Evolutionary conservation across 2,888 invertebrate species (phyloP), one percentile per base, ranked within the genome.

Genomic region (Caprella mutica): DNA sequence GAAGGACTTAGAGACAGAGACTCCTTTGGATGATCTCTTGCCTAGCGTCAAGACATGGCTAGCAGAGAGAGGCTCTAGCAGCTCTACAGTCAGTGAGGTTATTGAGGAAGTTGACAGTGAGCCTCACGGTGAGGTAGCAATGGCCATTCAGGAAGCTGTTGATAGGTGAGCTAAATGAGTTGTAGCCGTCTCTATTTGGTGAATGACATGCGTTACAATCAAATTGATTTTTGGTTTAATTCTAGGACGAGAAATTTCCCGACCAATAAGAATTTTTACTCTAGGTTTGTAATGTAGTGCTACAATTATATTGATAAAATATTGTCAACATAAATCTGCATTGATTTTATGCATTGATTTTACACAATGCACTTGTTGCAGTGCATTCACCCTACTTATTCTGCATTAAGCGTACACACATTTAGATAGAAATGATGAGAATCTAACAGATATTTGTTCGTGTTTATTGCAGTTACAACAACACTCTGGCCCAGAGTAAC

Each of bases 91-190:
- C 3, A 26, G 23, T 3, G 54, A 53, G 14, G 56, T 53, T 43
- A 33, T 53, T 14, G 44, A 26, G 5, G 57, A 60, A 19, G 38
- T 60, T 8, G 9, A 38, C 8, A 12, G 38, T 5, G 29, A 57
- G 9, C 60, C 60, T 5, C 35, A 44, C 23, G 60, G 60, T 24
- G 21, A 30, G 19, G 27, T 88, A 14, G 74, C 79, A 69, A 78
- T 81, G 69, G 85, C 82, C n/a, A 82, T 92, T 65, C 83, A 90
- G 71, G 80, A 79, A 44, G 90, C 83, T n/a, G 81, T 92, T 56
- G 78, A 80, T 61, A 77, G 80, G 59, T 60, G 21, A 52, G 50
- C 6, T 26, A 40, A 2, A 21, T 14, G 8, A 40, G 19, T 39
- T 17, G 21, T 17, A 14, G 5, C 21, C 8, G 19, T 17, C 1